Evolutionary conservation across 2,888 invertebrate species (phyloP).

Genomic region (Muscina levida): DNA sequence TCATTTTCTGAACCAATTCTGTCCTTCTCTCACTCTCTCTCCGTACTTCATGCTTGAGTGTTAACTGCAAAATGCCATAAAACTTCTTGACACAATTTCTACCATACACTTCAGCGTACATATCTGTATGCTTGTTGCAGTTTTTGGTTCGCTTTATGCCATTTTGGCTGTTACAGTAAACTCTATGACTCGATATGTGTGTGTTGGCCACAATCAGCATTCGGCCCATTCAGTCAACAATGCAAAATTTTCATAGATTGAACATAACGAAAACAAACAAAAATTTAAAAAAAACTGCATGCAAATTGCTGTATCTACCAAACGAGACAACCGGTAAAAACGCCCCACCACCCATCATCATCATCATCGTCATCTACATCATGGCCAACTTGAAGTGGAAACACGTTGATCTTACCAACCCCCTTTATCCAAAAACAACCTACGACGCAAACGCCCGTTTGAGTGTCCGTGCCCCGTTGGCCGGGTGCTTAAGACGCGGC

Average conservation of each 20-base stretch:
- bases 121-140: too few species aligned
- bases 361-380: too few species aligned
- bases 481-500: conserved; percentile 18
- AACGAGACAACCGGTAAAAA: conserved; percentile 6
- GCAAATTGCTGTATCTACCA: conserved; percentile 56
- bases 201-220: background rate
- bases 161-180: conserved; percentile 22
- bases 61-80: conserved; percentile 63
- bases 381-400: too few species aligned
- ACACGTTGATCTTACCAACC: too few species aligned
- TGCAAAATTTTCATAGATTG: conserved; percentile 31
- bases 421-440: too few species aligned
- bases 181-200: conserved; percentile 28
- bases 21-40: background rate
- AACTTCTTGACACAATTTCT: conserved; percentile 68
- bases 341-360: background rate
- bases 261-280: conserved; percentile 13
- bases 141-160: too few species aligned
- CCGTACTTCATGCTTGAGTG: conserved; percentile 48
- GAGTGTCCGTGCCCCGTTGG: conserved; percentile 36
- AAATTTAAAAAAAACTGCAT: conserved; percentile 41
- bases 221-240: conserved; percentile 24
- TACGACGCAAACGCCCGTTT: too few species aligned
- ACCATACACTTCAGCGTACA: conserved; percentile 5
- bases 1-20: background rate